phyloP scores from a whole-genome alignment of 2,797 vertebrate species.

The Sylvilagus floridanus region DNA sequence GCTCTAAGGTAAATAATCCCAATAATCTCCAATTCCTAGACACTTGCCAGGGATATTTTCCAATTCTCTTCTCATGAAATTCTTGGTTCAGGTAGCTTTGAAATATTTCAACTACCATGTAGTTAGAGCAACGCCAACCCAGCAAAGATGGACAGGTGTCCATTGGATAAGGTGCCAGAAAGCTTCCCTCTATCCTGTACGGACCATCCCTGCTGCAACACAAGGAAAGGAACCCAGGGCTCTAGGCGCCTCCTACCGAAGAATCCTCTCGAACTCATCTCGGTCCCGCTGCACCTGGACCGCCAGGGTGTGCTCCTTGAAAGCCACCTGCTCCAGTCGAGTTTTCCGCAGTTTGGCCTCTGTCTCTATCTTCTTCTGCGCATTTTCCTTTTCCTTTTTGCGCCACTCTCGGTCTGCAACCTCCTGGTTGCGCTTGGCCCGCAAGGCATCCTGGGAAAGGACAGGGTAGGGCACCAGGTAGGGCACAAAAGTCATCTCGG shows the following conservation, averaged over 20 bases:
- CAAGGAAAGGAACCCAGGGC: not conserved
- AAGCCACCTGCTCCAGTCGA: constrained; percentile 90
- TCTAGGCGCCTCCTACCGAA: constrained; percentile 88
- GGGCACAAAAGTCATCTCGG: fast-evolving
- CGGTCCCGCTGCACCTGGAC: constrained; percentile 91
- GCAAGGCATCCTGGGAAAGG: constrained; percentile 90
- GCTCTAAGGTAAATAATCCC: not conserved
- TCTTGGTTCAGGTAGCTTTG: not conserved
- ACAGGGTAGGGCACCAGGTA: fast-evolving
- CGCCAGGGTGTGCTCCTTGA: constrained; percentile 90
- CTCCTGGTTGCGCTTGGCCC: constrained; percentile 94
- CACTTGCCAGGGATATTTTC: constrained; percentile 35
- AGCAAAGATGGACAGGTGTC: not conserved
- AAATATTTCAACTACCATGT: not conserved
- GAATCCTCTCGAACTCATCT: constrained; percentile 91
- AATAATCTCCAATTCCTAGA: not conserved
- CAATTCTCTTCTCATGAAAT: constrained; percentile 38
- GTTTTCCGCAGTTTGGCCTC: constrained; percentile 87
- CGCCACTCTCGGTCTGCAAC: constrained; percentile 93
- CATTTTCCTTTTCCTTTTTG: constrained; percentile 89
- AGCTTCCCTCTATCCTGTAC: not conserved
- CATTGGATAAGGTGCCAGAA: not conserved
- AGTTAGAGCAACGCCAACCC: not conserved
- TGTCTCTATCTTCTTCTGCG: constrained; percentile 82
- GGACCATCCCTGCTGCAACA: not conserved